Base-by-base conservation (phyloP, 2,888 invertebrate genomes). In the Asteroscopus sphinx region DNA sequence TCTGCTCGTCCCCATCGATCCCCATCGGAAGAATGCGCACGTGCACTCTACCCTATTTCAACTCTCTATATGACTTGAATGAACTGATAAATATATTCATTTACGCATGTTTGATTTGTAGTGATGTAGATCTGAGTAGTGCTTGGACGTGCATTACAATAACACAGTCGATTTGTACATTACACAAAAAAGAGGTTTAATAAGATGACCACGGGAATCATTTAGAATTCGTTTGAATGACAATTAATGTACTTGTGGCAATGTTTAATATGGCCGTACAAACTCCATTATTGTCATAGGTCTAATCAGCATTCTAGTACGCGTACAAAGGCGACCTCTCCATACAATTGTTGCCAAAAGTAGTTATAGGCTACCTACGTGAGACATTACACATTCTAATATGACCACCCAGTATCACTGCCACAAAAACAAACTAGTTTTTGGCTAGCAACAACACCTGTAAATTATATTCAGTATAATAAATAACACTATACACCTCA, bases 41-140 rank as follows among this genome's bases (percentile, higher is more conserved):
- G 74, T 76, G 76, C 69, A 67, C 58, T 57, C 68, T 53, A 37
- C 65, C 68, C 71, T 68, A 76, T 73, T 79, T 67, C 41, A 68
- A 55, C 59, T 59, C 48, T 45, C 48, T 40, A 63, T 40, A 63
- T 48, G 9, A 56, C 51, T 61, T 79, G 73, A 78, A 77, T 78
- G 69, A 68, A 76, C 8, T 16, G 36, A 36, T 40, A 39, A 8
- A 2, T 42, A 42, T 53, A 26, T 45, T 54, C 36, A 40, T 36
- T 40, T 48, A 45, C 35, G 25, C 44, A 21, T 16, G 26, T 40
- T 40, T 40, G 16, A 47, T 53, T 17, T 53, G 17, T 30, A 35
- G 47, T 48, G 44, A 35, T 36, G 36, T 47, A 12, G 36, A 46
- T 47, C n/a, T n/a, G n/a, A n/a, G n/a, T n/a, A n/a, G 17, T 4